A percentile compares a stretch with the other conserved stretches of the same genome.
Conservation (phyloP, 2,797 vertebrate species). For the Artibeus jamaicensis region DNA sequence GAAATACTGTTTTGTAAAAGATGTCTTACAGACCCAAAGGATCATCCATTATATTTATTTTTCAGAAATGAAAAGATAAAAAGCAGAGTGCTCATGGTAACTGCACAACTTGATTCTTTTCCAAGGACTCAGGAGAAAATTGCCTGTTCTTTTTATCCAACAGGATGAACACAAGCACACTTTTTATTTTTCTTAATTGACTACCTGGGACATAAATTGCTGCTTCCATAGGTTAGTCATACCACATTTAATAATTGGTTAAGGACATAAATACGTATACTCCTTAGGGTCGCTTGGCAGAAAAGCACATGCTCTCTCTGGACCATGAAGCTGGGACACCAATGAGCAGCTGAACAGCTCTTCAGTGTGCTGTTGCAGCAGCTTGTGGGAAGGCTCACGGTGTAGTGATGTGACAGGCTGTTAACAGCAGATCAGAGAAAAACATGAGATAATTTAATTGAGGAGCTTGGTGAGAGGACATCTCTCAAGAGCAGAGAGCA, state of each 20-base stretch:
- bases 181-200: neutral
- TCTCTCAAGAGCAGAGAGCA: conserved; percentile 61
- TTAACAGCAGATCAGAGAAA: conserved; percentile 56
- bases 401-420: conserved; percentile 62
- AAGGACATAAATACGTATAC: neutral
- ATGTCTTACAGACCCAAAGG: neutral
- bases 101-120: neutral
- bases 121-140: conserved; percentile 12
- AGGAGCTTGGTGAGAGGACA: conserved; percentile 58
- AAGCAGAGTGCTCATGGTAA: neutral
- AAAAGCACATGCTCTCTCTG: neutral
- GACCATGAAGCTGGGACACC: neutral
- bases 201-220: neutral
- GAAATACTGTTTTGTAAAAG: conserved; percentile 34
- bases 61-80: conserved; percentile 5
- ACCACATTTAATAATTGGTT: neutral
- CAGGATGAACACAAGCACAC: neutral
- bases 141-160: neutral
- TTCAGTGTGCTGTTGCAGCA: neutral
- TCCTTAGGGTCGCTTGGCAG: neutral
- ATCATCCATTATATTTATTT: neutral
- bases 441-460: conserved; percentile 73
- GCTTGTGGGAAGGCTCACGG: conserved; percentile 53
- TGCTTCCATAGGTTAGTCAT: neutral
- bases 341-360: neutral